Evolutionary conservation across 2,113 vertebrate genomes (phyloP), one percentile per base, ranked within the genome.

Genomic region (Bolborhynchus lineola): DNA sequence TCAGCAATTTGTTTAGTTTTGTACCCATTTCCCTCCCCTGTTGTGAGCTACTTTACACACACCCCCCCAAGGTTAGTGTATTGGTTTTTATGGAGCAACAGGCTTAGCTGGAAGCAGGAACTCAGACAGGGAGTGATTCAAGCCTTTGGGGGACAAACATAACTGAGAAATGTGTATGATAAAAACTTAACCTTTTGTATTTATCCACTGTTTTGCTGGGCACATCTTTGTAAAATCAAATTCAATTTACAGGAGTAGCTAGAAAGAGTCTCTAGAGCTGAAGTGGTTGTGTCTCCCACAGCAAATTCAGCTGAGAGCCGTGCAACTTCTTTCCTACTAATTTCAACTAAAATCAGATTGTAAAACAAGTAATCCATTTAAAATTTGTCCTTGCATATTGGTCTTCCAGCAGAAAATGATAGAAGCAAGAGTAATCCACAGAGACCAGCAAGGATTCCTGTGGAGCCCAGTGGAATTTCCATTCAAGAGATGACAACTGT

Each of bases 281-380:
- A 83, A 80, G 33, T 28, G 47, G 39, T 64, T 71, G n/a, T 74
- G 37, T 78, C 49, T 65, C 75, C 64, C 67, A 55, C 29, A 63
- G 50, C 57, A 94, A 93, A 91, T 91, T 68, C 72, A 68, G 13
- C 60, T 52, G 47, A 91, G 63, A 83, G 25, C 33, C 13, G 21
- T 69, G 69, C 35, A 77, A 78, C 31, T 78, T 86, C 71, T 79
- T 57, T 83, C 68, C 64, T 91, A 49, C 31, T 71, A 57, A 78
- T 95, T 94, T 83, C 90, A 92, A 9, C 14, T 84, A 57, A 91
- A 94, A 93, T 60, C 10, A 13, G 44, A 47, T 88, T 92, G 63
- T 79, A 60, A 90, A 88, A 47, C 28, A 86, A 88, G 39, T 72
- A 88, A 86, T 88, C 60, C 13, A 29, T 88, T 95, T 92, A 79